Evolutionary conservation across 2,888 invertebrate genomes (phyloP).

Genomic region (Lysandra bellargus): DNA sequence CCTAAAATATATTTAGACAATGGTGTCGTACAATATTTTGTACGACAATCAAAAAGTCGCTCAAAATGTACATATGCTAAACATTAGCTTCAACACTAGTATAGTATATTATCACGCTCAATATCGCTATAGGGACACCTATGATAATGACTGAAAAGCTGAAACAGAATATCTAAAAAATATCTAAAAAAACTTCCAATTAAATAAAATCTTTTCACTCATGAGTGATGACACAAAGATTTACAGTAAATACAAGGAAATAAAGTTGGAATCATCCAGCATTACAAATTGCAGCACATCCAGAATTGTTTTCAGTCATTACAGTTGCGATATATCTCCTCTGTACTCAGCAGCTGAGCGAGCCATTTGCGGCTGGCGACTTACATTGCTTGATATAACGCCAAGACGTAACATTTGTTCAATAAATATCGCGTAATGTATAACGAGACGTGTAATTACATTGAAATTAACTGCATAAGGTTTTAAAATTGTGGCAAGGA

Average conservation of each 20-base stretch:
- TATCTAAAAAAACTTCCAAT: not conserved
- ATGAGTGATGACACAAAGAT: not conserved
- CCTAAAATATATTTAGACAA: no score
- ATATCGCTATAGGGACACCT: no score
- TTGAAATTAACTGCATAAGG: not conserved
- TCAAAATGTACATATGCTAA: no score
- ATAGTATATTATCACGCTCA: no score
- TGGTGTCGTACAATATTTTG: no score
- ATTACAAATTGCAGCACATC: constrained; percentile 19
- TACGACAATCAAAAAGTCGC: no score
- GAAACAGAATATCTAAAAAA: not conserved
- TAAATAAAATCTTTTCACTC: not conserved
- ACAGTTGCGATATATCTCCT: constrained; percentile 43
- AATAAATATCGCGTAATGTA: constrained; percentile 39
- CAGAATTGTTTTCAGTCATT: constrained; percentile 17
- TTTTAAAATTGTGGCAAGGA: not conserved
- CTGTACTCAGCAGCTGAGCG: constrained; percentile 42
- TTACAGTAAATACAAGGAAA: not conserved
- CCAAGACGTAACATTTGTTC: constrained; percentile 37
- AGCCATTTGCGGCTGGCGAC: constrained; percentile 42
- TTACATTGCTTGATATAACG: constrained; percentile 18
- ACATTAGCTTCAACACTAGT: no score
- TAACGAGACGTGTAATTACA: not conserved
- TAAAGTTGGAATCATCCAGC: not conserved
- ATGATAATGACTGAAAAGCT: not conserved